Base-by-base conservation (phyloP, 2,888 invertebrate species). In the Caenorhabditis macrosperma region DNA sequence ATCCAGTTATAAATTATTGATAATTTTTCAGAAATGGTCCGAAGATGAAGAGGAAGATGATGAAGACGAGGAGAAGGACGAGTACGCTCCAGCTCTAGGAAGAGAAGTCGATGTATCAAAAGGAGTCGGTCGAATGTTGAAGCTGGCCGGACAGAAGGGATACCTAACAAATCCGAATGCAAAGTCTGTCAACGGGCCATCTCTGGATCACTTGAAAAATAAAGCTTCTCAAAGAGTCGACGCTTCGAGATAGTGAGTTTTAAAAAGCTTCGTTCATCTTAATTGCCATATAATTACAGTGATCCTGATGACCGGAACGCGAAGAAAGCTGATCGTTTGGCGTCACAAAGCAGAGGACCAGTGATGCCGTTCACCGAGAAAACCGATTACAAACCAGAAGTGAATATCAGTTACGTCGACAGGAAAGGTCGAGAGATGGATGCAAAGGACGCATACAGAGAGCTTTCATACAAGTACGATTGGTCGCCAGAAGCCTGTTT, bases 351-450 rank as follows among this genome's bases (percentile, higher is more conserved):
- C 6, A 82, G 87, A 12, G 90, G 90, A 1, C 90, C 90, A 9
- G 72, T 86, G 0, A 78, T 85, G 33, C 69, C 88, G 4, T 90
- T 90, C 78, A 59, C 67, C 6, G 90, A 90, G 66, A 90, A 90
- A 68, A 63, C 76, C 28, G 87, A 87, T 72, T 90, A 90, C 77
- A 84, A 79, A 9, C 90, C 90, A 20, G 87, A 87, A 96, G 83
- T 86, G 3, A 57, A 77, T 55, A 63, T 80, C 22, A 71, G 67
- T 52, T 99, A 99, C 91, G 95, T 96, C 83, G 98, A 99, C 92
- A 97, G 97, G 91, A 95, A 95, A 90, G 99, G 99, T 0, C 94
- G 95, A 69, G 93, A 95, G 87, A 93, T 99, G 78, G 95, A 94
- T 89, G 94, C 95, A 71, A 99, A 99, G 92, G 98, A 99, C 93